These are phyloP conservation scores for Muntiacus reevesi DNA, from an alignment of 2,113 vertebrate genomes.

Conservation along the genomic window DNA sequence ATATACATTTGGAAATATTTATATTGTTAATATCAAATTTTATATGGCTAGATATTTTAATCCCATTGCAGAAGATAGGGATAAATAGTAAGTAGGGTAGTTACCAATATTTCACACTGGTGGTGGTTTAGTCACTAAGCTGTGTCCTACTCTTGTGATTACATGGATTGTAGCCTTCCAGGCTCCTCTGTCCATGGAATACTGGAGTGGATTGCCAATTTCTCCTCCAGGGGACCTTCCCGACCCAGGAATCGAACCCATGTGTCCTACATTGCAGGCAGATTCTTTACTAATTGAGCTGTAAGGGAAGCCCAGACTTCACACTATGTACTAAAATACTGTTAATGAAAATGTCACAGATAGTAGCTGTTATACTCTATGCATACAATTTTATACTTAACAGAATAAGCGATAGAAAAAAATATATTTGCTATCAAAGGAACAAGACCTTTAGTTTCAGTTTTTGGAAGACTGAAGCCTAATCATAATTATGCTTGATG, in stretches of 20 bases:
- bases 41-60: neutral
- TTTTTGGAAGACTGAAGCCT: neutral
- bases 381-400: neutral
- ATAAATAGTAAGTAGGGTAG: neutral
- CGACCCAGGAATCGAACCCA: neutral
- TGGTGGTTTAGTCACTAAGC: neutral
- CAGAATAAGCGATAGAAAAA: neutral
- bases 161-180: rapidly evolving
- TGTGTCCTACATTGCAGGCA: neutral
- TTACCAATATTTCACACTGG: neutral
- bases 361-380: neutral
- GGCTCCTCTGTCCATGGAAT: neutral
- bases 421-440: neutral
- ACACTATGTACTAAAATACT: neutral
- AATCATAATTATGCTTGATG: neutral
- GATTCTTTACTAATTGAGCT: neutral
- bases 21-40: neutral
- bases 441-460: neutral
- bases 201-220: neutral
- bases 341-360: neutral
- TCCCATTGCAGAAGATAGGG: neutral
- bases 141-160: neutral
- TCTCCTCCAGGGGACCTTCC: neutral
- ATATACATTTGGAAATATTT: neutral
- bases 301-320: neutral